These are phyloP conservation scores for Tupaia chinensis DNA, from an alignment of 2,113 vertebrate genomes.

Conservation along the genomic window DNA sequence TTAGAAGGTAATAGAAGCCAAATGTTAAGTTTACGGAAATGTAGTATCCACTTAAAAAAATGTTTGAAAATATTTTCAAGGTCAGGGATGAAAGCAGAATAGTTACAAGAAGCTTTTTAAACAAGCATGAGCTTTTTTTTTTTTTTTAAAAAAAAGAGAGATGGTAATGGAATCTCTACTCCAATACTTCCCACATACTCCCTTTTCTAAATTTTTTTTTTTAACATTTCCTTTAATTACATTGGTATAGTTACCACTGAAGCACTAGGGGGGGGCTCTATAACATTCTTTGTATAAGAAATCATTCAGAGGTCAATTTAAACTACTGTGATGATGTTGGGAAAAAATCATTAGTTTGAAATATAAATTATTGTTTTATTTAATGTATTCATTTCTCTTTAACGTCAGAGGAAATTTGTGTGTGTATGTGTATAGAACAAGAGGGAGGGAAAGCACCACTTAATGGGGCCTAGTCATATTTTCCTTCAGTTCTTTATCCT, in stretches of 20 bases:
- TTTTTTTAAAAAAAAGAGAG: background rate
- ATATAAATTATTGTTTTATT: background rate
- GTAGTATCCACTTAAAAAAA: background rate
- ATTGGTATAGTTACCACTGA: background rate
- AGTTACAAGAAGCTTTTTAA: constrained; percentile 8
- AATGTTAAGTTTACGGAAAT: background rate
- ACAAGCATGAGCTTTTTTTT: background rate
- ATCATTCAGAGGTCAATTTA: background rate
- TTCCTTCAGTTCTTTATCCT: no score
- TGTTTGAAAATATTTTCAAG: constrained; percentile 10
- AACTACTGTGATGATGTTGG: background rate
- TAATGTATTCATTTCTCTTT: background rate
- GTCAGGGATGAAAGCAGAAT: background rate
- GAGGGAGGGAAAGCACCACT: no score
- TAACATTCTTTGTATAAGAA: background rate
- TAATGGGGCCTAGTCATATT: no score
- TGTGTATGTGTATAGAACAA: no score
- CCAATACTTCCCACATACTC: background rate
- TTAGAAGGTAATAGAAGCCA: constrained; percentile 13
- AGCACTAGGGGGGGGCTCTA: background rate
- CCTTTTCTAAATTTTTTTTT: background rate
- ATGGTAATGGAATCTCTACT: background rate
- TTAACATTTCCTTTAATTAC: background rate
- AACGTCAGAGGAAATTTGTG: no score
- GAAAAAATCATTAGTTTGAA: constrained; percentile 24